phyloP scores from a whole-genome alignment of 2,113 vertebrate species.

The Nyctibius bracteatus region DNA sequence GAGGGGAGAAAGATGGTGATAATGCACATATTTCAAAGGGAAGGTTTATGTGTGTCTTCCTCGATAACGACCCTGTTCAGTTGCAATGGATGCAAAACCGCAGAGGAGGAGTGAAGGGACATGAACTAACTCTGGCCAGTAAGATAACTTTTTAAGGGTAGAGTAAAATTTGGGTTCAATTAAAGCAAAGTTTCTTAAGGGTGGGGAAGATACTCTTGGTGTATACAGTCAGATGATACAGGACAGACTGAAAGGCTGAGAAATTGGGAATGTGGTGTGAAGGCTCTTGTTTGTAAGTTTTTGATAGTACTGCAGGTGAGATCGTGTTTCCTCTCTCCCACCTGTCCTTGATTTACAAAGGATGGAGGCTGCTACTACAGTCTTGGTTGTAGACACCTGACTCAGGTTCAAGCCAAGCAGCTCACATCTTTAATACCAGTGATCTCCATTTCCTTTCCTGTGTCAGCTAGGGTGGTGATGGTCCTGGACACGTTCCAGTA shows the following conservation, averaged over 20 bases:
- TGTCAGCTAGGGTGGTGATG: background rate
- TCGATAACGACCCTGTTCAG: background rate
- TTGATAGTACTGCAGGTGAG: background rate
- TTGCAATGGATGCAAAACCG: background rate
- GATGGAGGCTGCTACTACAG: background rate
- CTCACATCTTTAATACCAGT: background rate
- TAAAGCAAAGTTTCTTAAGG: background rate
- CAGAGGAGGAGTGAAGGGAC: background rate
- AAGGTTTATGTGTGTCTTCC: background rate
- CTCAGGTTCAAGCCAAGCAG: background rate
- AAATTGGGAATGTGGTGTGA: background rate
- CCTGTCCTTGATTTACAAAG: background rate
- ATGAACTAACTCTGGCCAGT: background rate
- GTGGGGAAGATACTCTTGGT: background rate
- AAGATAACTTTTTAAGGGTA: background rate
- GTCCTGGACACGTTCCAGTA: background rate
- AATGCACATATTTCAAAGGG: background rate
- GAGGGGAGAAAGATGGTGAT: background rate
- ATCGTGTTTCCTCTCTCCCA: background rate
- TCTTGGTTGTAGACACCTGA: background rate
- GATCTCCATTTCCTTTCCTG: background rate
- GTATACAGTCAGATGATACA: background rate
- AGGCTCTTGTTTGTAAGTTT: background rate
- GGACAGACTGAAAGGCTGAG: background rate
- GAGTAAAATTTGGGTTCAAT: background rate